Conservation (phyloP, 2,888 invertebrate genomes). For the Neria commutata region DNA sequence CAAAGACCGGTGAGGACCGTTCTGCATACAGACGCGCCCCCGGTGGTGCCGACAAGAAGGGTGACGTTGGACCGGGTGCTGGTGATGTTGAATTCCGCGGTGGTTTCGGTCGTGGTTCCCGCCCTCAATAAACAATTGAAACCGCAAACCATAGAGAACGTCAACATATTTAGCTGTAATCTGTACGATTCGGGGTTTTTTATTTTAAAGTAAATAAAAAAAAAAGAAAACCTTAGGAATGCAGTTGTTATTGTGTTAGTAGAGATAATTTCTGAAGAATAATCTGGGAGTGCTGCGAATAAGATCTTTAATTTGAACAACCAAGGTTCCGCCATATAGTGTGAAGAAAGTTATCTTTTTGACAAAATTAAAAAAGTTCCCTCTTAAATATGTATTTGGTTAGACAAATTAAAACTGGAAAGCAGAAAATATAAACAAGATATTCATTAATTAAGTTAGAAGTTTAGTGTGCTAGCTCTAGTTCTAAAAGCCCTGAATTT, state of each 20-base stretch:
- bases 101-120: conserved; percentile 78
- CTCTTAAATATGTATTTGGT: too few relatives aligned
- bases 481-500: too few relatives aligned
- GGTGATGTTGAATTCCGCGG: conserved; percentile 91
- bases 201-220: conserved; percentile 4
- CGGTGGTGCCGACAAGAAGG: conserved; percentile 87
- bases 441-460: too few relatives aligned
- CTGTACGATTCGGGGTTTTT: conserved; percentile 4
- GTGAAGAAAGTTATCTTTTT: too few relatives aligned
- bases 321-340: too few relatives aligned
- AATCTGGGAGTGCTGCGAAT: too few relatives aligned
- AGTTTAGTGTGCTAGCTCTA: too few relatives aligned
- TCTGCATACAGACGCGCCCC: conserved; percentile 81
- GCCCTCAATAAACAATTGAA: conserved; percentile 59
- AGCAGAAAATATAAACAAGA: too few relatives aligned
- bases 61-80: conserved; percentile 95
- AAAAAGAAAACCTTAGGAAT: neutral
- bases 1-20: conserved; percentile 81
- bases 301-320: too few relatives aligned
- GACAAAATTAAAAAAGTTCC: too few relatives aligned
- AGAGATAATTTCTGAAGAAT: neutral
- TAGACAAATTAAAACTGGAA: too few relatives aligned
- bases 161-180: neutral
- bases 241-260: neutral
- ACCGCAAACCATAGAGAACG: conserved; percentile 31